These are phyloP conservation scores for Metaphire vulgaris DNA, from an alignment of 1,140 invertebrate species.

Conservation along the genomic window DNA sequence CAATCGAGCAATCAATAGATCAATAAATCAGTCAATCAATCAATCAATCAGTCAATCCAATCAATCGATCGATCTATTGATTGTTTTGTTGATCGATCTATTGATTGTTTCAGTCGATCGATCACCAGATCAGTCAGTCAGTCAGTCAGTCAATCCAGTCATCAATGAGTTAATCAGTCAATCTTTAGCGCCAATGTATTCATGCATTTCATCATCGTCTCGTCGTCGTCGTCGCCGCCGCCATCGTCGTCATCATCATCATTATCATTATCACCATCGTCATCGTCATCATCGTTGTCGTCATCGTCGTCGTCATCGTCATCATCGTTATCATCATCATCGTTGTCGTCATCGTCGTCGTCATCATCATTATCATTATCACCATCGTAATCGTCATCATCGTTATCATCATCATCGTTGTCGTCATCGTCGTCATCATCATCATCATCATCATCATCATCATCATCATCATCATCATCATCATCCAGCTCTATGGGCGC, in stretches of 20 bases:
- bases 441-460: neutral
- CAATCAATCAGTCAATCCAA: too few relatives aligned
- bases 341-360: neutral
- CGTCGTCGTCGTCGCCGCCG: neutral
- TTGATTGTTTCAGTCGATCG: too few relatives aligned
- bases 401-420: neutral
- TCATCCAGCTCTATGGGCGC: too few relatives aligned
- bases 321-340: neutral
- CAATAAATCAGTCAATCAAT: too few relatives aligned
- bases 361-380: neutral
- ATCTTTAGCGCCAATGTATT: too few relatives aligned
- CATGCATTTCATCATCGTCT: neutral
- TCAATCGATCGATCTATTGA: too few relatives aligned
- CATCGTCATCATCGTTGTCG: neutral
- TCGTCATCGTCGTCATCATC: neutral
- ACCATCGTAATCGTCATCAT: neutral
- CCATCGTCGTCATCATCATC: neutral
- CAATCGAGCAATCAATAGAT: too few relatives aligned
- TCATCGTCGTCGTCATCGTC: neutral
- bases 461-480: neutral
- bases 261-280: neutral
- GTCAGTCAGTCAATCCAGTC: too few relatives aligned
- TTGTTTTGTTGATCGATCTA: too few relatives aligned
- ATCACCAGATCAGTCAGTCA: too few relatives aligned
- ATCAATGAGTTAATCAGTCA: too few relatives aligned